Percentiles rank a stretch among this genome's conserved stretches.
Evolutionary conservation across 2,888 invertebrate genomes (phyloP).

Genomic region (Chrysotoxum bicinctum): DNA sequence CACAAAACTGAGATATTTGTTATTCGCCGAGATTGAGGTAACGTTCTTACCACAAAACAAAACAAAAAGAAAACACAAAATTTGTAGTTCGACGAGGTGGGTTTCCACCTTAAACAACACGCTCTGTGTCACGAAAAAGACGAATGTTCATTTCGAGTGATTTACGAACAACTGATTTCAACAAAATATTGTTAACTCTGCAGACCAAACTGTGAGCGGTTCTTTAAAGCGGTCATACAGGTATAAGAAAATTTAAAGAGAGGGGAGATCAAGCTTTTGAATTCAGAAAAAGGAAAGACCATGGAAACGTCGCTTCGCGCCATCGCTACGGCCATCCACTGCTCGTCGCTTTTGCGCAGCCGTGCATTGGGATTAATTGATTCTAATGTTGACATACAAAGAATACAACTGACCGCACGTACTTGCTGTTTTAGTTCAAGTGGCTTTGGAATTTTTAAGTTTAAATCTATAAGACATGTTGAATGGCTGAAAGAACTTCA

Average conservation of each 20-base stretch:
- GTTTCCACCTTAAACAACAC: conserved; percentile 16
- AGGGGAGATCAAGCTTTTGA: conserved; percentile 25
- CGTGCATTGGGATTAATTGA: not conserved
- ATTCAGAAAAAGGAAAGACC: conserved; percentile 20
- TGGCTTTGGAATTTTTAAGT: no score
- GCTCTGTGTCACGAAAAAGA: conserved; percentile 38
- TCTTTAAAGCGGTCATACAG: conserved; percentile 49
- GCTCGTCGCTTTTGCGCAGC: not conserved
- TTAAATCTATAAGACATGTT: no score
- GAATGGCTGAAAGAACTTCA: no score
- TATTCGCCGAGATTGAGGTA: not conserved
- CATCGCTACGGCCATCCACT: not conserved
- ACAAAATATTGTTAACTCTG: conserved; percentile 57
- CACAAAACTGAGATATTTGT: not conserved
- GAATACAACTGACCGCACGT: no score
- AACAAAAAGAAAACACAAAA: not conserved
- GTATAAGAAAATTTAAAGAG: conserved; percentile 29
- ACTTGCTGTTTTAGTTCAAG: no score
- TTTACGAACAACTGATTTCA: conserved; percentile 63
- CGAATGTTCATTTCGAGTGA: conserved; percentile 60
- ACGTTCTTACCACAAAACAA: not conserved
- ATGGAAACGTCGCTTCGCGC: not conserved
- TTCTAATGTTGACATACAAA: not conserved
- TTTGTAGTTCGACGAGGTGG: not conserved
- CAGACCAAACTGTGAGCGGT: conserved; percentile 55